Percentiles rank a stretch among this genome's conserved stretches.
Conservation (phyloP, 2,113 vertebrate species). For the Elephas maximus region DNA sequence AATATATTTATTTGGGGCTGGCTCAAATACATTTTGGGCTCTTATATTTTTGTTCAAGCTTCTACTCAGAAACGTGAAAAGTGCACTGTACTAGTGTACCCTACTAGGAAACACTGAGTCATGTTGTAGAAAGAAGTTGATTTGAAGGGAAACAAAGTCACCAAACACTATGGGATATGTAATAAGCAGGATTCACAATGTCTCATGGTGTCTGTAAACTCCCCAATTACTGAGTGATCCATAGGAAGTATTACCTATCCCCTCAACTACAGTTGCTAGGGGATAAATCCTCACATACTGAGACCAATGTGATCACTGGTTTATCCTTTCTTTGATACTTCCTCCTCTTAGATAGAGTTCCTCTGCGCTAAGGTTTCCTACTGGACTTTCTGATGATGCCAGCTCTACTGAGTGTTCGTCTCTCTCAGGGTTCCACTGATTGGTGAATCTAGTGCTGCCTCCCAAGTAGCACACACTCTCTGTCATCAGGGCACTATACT, state of each 20-base stretch:
- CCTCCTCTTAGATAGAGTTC: not conserved
- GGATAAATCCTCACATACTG: not conserved
- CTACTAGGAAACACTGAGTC: not conserved
- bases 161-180: not conserved
- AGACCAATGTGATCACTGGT: not conserved
- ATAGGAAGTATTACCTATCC: not conserved
- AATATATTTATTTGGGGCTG: not conserved
- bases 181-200: not conserved
- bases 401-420: not conserved
- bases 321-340: not conserved
- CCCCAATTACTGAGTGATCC: not conserved
- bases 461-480: not conserved
- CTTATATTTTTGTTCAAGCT: not conserved
- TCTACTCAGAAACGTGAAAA: not conserved
- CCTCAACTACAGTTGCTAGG: not conserved
- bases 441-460: not conserved
- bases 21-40: conserved; percentile 1
- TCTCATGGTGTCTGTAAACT: not conserved
- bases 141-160: not conserved
- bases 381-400: not conserved
- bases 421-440: not conserved
- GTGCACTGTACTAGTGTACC: not conserved
- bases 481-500: not conserved
- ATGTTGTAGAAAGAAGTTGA: not conserved
- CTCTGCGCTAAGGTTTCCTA: not conserved